These are phyloP conservation scores for Cygnus buccinator DNA, from an alignment of 2,113 vertebrate genomes.

Conservation along the genomic window DNA sequence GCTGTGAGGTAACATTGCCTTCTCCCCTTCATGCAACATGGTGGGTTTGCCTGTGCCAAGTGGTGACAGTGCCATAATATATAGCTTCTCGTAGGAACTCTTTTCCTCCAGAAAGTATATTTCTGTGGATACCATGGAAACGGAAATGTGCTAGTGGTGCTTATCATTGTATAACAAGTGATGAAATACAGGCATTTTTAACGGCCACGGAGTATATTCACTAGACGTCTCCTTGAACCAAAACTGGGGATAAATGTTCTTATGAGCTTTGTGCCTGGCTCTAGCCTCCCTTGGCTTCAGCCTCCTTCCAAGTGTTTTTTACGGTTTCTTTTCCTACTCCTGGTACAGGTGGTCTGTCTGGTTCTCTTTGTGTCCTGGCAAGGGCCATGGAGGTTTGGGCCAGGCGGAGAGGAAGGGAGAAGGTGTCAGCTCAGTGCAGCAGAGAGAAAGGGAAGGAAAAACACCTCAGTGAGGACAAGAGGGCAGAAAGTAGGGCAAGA, in stretches of 20 bases:
- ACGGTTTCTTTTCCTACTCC: neutral
- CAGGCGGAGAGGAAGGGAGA: neutral
- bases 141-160: neutral
- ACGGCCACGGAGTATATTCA: neutral
- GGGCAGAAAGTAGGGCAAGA: neutral
- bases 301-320: neutral
- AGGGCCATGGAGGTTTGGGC: neutral
- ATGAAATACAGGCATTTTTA: neutral
- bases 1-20: neutral
- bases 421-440: neutral
- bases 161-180: neutral
- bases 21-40: neutral
- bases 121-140: conserved; percentile 27
- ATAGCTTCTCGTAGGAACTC: neutral
- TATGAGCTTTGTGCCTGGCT: neutral
- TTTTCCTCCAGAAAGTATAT: neutral
- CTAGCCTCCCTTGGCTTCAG: neutral
- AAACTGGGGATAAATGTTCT: neutral
- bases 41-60: neutral
- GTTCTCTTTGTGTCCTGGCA: neutral
- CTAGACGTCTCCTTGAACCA: neutral
- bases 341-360: neutral
- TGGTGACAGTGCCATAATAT: neutral
- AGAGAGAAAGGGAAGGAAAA: neutral
- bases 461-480: neutral